Evolutionary conservation across 2,797 vertebrate genomes (phyloP), one percentile per base, ranked within the genome.

Genomic region (Hippocampus kuda): DNA sequence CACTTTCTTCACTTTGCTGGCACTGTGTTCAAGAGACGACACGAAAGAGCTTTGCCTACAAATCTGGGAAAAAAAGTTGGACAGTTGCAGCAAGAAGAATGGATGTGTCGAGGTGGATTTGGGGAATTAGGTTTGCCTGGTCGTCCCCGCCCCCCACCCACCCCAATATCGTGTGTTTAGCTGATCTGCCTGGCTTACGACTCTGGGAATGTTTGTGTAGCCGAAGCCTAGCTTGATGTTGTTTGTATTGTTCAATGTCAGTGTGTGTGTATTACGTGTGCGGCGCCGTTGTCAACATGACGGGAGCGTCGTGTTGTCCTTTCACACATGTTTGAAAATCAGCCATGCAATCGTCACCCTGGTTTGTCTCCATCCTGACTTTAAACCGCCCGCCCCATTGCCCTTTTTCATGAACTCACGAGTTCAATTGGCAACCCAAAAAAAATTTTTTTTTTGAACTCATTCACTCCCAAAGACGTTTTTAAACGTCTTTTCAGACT

Each of bases 141-240:
- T 38, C 54, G 54, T 53, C 46, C 64, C 63, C 68, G 77, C 71
- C 68, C 68, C 16, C 3, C 72, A 27, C 12, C 44, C 15, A 16
- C 15, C 44, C 34, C 34, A 38, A 38, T 63, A 22, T 75, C 83
- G 81, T 73, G 86, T 84, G 57, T 86, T 87, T 84, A 75, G 79
- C 80, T 79, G 83, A 86, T 79, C 85, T 75, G 68, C 75, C 22
- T 67, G 75, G 80, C 75, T 85, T 76, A 74, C 54, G 44, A 42
- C 78, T 83, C 77, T 89, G 87, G 88, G 88, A 90, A 89, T 86
- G 85, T 90, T 88, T 87, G 79, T 79, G 75, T 77, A 86, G 84
- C 64, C 68, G 60, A 79, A 84, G 86, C 71, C 80, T 74, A 60
- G 73, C 71, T 51, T 80, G 72, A 81, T 84, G 79, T 81, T 89